Evolutionary conservation across 2,888 invertebrate genomes (phyloP).

Genomic region (Alviniconcha strummeri): DNA sequence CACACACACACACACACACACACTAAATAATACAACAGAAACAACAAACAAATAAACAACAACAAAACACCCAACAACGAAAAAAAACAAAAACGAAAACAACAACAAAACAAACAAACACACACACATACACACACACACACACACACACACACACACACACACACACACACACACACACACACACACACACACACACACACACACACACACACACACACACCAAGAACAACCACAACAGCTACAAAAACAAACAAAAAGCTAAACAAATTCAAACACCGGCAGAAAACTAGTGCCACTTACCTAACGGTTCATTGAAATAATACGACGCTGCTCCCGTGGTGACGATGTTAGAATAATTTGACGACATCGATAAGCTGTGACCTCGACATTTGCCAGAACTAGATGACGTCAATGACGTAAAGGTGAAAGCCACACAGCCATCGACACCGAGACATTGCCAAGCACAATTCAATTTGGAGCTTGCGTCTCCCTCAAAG

Average conservation of each 20-base stretch:
- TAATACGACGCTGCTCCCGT: no score
- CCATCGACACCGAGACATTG: no score
- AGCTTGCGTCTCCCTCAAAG: no score
- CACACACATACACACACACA: background rate
- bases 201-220: conserved; percentile 4
- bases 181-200: background rate
- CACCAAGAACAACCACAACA: background rate
- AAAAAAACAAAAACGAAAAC: no score
- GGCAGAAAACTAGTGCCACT: background rate
- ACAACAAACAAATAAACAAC: no score
- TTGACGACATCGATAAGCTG: no score
- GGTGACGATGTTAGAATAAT: no score
- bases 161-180: background rate
- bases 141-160: background rate
- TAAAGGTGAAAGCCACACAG: no score
- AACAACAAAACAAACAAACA: background rate
- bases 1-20: background rate
- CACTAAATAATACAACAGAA: background rate
- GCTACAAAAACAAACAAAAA: background rate
- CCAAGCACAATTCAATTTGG: no score
- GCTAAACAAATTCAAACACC: background rate
- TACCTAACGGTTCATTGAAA: background rate
- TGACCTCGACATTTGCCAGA: no score
- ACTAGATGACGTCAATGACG: no score
- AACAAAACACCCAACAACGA: no score